A percentile compares a stretch with the other conserved stretches of the same genome.
These are phyloP conservation scores for Actinopyga echinites DNA, from an alignment of 53 echinoderm and acorn worm genomes.

Conservation along the genomic window DNA sequence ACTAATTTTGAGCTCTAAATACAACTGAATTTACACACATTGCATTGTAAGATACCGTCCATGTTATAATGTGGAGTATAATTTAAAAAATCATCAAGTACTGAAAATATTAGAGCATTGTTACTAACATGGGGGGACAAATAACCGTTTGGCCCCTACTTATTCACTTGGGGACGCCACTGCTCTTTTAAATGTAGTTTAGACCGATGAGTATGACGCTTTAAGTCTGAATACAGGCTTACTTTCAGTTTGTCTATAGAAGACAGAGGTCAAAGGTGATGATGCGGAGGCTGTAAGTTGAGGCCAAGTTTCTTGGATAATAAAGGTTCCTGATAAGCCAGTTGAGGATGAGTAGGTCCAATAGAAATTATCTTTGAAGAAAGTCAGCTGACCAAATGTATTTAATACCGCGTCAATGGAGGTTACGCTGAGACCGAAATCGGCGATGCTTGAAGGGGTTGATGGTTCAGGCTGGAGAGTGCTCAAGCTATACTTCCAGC, in stretches of 20 bases:
- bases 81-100: no score
- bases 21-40: no score
- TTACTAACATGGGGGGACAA: no score
- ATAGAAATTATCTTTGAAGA: not conserved
- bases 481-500: not conserved
- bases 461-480: not conserved
- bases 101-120: no score
- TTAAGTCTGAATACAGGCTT: not conserved
- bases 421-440: not conserved
- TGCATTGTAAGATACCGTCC: no score
- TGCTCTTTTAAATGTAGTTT: no score
- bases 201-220: no score
- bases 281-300: not conserved
- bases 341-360: not conserved
- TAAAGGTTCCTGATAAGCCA: not conserved
- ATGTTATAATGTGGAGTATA: no score
- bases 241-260: conserved; percentile 1
- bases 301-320: not conserved
- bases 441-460: not conserved
- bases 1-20: no score
- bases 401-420: conserved; percentile 4
- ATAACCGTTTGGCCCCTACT: no score
- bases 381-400: not conserved
- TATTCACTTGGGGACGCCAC: no score
- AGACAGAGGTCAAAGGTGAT: conserved; percentile 28